Base-by-base conservation (phyloP, 1,140 invertebrate species). In the Hesperophylax magnus region DNA sequence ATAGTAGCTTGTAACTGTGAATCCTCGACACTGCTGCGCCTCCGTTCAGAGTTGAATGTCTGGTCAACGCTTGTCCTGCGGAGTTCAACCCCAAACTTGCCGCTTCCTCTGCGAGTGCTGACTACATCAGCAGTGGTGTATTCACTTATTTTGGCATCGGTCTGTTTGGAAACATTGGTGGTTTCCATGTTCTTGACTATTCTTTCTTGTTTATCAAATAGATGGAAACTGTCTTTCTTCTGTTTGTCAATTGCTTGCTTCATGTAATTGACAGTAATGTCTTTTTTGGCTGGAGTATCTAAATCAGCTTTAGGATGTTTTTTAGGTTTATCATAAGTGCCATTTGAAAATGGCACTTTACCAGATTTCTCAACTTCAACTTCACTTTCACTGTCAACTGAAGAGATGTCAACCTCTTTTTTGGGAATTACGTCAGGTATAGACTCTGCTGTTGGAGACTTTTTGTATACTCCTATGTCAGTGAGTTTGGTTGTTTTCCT, bases 41-140 rank as follows among this genome's bases (percentile, higher is more conserved):
- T 85, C 81, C 88, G 87, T 80, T 85, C 88, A 71, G 87, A 88
- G 2, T 84, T 84, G 31, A 87, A 87, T 9, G 85, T 82, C 79
- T 88, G 86, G 67, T 90, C 89, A 5, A 88, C 89, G 80, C 90
- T 91, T 14, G 91, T 92, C 83, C 89, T 89, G 15, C 89, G 89
- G 27, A 93, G 87, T 79, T 91, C 91, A 27, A 94, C 91, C 52
- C 93, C 93, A 85, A 94, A 94, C 83, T 93, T 93, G 0, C 92
- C 92, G 76, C 90, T 88, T 8, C 90, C 90, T 77, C 89, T 86
- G 65, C 89, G 86, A 60, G 87, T 90, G 77, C 87, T 89, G 11
- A 88, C 85, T 84, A 77, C 65, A 58, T 83, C 82, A 27, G 75
- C 77, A 31, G 17, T 74, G 8, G 53, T 61, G 7, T 63, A 24